Conservation (phyloP, 2,888 invertebrate species). For the Euspilapteryx auroguttella region DNA sequence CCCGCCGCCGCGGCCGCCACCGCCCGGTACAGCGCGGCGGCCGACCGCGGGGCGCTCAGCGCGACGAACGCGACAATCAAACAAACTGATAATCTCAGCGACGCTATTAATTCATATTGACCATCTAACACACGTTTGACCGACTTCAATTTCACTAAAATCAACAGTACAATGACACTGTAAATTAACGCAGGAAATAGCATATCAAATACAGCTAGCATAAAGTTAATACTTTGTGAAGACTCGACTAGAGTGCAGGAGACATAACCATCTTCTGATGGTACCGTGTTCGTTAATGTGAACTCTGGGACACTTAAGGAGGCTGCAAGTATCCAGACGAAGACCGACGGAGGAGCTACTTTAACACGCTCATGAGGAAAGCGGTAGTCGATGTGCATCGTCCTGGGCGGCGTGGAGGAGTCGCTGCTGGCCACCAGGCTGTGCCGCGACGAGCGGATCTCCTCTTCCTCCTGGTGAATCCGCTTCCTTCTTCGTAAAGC, state of each 20-base stretch:
- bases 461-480: constrained; percentile 31
- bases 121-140: constrained; percentile 18
- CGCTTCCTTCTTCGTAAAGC: constrained; percentile 26
- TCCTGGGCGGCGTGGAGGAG: constrained; percentile 45
- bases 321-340: constrained; percentile 60
- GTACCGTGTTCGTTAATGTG: constrained; percentile 48
- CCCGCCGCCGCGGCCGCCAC: constrained; percentile 21
- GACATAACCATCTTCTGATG: constrained; percentile 25
- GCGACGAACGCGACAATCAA: constrained; percentile 30
- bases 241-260: constrained; percentile 56
- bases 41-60: too few relatives aligned
- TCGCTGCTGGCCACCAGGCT: constrained; percentile 50
- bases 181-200: constrained; percentile 35
- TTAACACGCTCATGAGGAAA: constrained; percentile 38
- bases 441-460: constrained; percentile 45
- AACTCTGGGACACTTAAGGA: constrained; percentile 65
- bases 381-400: constrained; percentile 58
- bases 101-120: constrained; percentile 22
- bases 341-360: constrained; percentile 51
- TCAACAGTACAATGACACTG: constrained; percentile 20
- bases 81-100: constrained; percentile 36
- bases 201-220: constrained; percentile 38
- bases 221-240: constrained; percentile 42
- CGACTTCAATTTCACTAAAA: constrained; percentile 27
- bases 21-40: constrained; percentile 24